Base-by-base conservation (phyloP, 2,113 vertebrate genomes). In the Amia ocellicauda region DNA sequence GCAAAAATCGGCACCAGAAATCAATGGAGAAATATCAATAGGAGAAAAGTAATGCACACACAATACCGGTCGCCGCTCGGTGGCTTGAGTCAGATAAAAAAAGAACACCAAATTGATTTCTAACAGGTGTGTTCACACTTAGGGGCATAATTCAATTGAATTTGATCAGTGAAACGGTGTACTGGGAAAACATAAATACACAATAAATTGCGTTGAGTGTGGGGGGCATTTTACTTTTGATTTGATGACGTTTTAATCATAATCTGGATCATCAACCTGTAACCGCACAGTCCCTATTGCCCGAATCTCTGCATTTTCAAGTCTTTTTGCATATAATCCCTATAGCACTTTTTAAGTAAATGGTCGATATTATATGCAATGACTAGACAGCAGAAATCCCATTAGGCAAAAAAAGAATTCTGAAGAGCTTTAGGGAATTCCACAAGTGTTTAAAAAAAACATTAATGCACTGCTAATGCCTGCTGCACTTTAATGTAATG, bases 1-100 rank as follows among this genome's bases (percentile, higher is more conserved):
- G 54, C 53, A 51, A 63, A 69, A 67, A 70, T 62, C 51, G 65
- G 64, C 60, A 69, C 55, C 47, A 52, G 55, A 29, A 72, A 76
- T 74, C 67, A 27, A 74, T 76, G 64, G 57, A 7, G 22, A 68
- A 68, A 68, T 72, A 72, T 77, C 69, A 69, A 67, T 56, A 53
- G 16, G 13, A 16, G 58, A 13, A 47, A 69, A 61, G 71, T 52
- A 51, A 53, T 47, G 49, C 60, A 63, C 67, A 52, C 29, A 27
- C 17, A 40, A 26, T 19, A 51, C 41, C n/a, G n/a, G 16, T 40
- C 49, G 43, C 59, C 56, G 67, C 56, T 51, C 28, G 27, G 63
- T 60, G 28, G 20, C 60, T 23, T 36, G 26, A 26, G 5, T 40
- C 41, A 45, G 61, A 69, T n/a, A 57, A 56, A 64, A 42, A 67